A percentile compares a stretch with the other conserved stretches of the same genome.
phyloP scores from a whole-genome alignment of 2,113 vertebrate genomes.

The Mus spicilegus region DNA sequence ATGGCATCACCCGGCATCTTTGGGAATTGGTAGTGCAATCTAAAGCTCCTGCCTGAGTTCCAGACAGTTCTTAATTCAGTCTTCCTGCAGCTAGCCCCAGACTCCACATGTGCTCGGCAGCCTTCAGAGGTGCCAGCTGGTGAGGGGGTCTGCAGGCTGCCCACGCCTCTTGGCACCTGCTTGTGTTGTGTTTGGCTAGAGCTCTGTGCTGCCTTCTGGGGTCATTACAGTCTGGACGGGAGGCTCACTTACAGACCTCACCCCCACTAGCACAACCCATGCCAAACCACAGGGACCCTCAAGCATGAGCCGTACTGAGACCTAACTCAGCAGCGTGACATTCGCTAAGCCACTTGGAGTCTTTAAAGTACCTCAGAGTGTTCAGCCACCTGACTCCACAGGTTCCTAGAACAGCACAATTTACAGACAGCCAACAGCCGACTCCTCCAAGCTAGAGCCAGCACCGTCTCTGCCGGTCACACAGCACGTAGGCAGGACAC shows the following conservation, averaged over 20 bases:
- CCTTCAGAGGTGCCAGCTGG: background rate
- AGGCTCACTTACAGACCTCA: background rate
- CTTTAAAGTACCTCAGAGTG: background rate
- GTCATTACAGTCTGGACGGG: background rate
- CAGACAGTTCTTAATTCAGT: background rate
- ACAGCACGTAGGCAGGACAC: background rate
- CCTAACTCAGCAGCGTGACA: conserved; percentile 2
- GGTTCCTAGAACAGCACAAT: background rate
- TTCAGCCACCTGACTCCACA: background rate
- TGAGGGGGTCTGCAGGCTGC: background rate
- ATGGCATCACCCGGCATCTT: background rate
- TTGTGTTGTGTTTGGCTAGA: conserved; percentile 45
- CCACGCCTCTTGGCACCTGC: background rate
- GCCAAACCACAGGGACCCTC: conserved; percentile 64
- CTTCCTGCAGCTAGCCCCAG: background rate
- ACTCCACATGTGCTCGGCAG: conserved; percentile 3
- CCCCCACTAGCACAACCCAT: background rate
- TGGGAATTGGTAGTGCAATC: background rate
- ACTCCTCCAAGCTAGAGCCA: background rate
- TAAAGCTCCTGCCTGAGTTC: background rate
- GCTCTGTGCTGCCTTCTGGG: background rate
- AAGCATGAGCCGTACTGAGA: background rate
- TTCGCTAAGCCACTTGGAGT: background rate
- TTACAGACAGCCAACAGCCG: conserved; percentile 6
- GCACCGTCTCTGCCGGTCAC: background rate